Percentiles rank a stretch among this genome's conserved stretches.
phyloP scores from a whole-genome alignment of 2,113 vertebrate genomes.

The Melanotaenia duboulayi region DNA sequence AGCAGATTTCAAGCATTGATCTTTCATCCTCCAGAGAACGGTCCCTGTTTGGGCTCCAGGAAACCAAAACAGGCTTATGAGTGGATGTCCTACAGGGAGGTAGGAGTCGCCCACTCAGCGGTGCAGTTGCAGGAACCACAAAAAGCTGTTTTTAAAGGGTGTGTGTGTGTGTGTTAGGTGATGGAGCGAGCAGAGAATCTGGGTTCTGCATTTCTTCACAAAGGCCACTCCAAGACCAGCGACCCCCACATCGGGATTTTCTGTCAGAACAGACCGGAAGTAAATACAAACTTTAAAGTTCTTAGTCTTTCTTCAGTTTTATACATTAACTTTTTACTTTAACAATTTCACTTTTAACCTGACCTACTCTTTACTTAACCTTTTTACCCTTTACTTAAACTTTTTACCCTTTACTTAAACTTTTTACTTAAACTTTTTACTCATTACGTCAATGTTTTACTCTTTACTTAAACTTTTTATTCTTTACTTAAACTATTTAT shows the following conservation, averaged over 20 bases:
- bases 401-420: no score
- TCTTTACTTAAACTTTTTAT: no score
- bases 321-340: no score
- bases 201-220: constrained; percentile 90
- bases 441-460: no score
- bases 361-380: no score
- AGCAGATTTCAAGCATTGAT: neutral
- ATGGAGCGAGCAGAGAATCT: constrained; percentile 84
- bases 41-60: constrained; percentile 90
- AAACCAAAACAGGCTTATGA: constrained; percentile 92
- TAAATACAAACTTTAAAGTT: constrained; percentile 41
- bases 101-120: constrained; percentile 68
- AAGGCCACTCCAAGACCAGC: constrained; percentile 83
- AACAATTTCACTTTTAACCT: no score
- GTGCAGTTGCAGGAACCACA: neutral
- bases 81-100: constrained; percentile 93
- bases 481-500: no score
- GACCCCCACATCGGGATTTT: constrained; percentile 90
- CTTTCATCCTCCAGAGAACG: constrained; percentile 82
- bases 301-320: no score
- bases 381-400: no score
- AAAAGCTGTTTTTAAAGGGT: neutral
- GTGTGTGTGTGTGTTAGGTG: constrained; percentile 75
- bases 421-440: no score
- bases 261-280: constrained; percentile 94